Evolutionary conservation across 2,113 vertebrate genomes (phyloP).

Genomic region (Nycticebus coucang): DNA sequence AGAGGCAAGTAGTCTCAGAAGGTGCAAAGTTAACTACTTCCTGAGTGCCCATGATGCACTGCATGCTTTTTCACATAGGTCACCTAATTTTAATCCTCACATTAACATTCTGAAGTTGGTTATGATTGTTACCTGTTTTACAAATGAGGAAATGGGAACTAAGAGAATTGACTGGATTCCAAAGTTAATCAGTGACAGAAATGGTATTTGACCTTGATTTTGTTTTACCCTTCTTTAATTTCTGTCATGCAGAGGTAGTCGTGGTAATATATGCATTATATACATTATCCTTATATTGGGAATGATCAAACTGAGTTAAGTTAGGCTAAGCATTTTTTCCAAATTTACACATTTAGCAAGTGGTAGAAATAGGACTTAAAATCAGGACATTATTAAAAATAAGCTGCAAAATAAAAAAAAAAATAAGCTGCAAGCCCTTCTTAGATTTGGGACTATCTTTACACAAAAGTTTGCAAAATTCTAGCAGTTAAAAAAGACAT

Average conservation of each 20-base stretch:
- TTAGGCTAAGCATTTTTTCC: constrained; percentile 19
- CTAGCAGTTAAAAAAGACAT: not conserved
- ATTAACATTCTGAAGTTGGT: not conserved
- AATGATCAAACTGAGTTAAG: constrained; percentile 9
- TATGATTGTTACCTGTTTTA: not conserved
- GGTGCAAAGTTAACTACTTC: not conserved
- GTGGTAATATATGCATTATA: not conserved
- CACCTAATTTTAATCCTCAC: not conserved
- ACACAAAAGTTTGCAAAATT: constrained; percentile 39
- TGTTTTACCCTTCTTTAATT: not conserved
- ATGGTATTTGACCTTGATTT: constrained; percentile 9
- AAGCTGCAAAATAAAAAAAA: constrained; percentile 17
- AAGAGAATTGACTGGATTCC: not conserved
- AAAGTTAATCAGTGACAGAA: not conserved
- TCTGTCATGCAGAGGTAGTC: not conserved
- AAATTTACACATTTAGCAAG: constrained; percentile 5
- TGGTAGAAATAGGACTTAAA: constrained; percentile 34
- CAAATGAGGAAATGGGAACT: not conserved
- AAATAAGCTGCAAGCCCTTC: constrained; percentile 41
- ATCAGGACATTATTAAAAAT: constrained; percentile 50
- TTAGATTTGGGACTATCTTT: not conserved
- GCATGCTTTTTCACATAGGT: not conserved
- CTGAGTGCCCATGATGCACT: not conserved
- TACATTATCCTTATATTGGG: not conserved
- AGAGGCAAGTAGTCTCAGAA: not conserved